A percentile compares a stretch with the other conserved stretches of the same genome.
Evolutionary conservation across 2,888 invertebrate genomes (phyloP).

Genomic region (Tholera decimalis): DNA sequence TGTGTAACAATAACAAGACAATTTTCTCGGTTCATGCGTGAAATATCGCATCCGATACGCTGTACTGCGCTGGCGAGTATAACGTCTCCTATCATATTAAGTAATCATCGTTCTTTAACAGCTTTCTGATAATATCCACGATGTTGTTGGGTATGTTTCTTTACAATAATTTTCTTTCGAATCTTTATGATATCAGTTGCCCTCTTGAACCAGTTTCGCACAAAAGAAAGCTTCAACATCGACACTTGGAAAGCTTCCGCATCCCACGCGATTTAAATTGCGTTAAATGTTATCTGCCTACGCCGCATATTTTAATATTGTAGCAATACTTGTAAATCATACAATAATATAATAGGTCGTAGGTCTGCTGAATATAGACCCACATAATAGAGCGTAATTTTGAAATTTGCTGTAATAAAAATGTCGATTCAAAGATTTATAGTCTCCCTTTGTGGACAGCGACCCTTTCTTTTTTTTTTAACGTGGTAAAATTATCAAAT

Average conservation of each 20-base stretch:
- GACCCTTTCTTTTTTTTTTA: no score
- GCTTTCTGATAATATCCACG: slow-evolving; percentile 28
- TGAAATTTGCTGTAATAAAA: slow-evolving; percentile 13
- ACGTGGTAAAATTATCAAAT: no score
- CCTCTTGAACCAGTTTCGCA: slow-evolving; percentile 49
- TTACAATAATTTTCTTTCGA: slow-evolving; percentile 14
- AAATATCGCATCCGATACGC: slow-evolving; percentile 65
- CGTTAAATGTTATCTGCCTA: slow-evolving; percentile 50
- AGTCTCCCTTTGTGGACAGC: no score
- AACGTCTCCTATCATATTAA: slow-evolving; percentile 54
- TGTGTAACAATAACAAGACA: slow-evolving; percentile 47
- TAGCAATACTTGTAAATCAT: slow-evolving; percentile 39
- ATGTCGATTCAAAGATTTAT: no score
- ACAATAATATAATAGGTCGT: slow-evolving; percentile 24
- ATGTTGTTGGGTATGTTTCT: slow-evolving; percentile 14
- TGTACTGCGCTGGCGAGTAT: slow-evolving; percentile 47
- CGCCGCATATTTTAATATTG: slow-evolving; percentile 47
- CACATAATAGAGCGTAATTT: slow-evolving; percentile 15
- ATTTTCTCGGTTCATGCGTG: slow-evolving; percentile 57
- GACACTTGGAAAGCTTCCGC: slow-evolving; percentile 59
- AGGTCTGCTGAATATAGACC: slow-evolving; percentile 10
- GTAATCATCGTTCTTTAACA: slow-evolving; percentile 38
- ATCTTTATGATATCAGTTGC: slow-evolving; percentile 39
- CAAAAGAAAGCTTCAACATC: slow-evolving; percentile 62
- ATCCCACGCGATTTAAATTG: slow-evolving; percentile 65